Conservation (phyloP, 2,888 invertebrate genomes). For the Anaspis maculata region DNA sequence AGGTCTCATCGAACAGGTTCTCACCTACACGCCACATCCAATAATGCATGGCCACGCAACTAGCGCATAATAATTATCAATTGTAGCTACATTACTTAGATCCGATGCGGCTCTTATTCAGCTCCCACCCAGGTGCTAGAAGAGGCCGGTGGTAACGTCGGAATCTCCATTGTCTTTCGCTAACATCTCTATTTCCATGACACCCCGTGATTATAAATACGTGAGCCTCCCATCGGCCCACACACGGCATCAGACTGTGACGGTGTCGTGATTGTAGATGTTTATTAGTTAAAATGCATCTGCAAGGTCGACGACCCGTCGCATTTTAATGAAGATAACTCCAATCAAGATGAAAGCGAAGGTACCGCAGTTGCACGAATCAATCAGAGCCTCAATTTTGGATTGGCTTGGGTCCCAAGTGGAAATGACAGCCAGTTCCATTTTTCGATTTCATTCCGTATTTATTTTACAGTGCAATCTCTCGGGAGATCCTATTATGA, state of each 20-base stretch:
- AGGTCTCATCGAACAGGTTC: neutral
- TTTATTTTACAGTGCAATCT: too few species aligned
- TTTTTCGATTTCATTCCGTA: too few species aligned
- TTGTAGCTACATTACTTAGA: constrained; percentile 19
- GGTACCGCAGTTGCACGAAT: too few species aligned
- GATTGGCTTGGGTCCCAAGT: too few species aligned
- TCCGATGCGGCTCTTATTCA: constrained; percentile 16
- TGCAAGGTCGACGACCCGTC: constrained; percentile 8
- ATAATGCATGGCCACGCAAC: neutral
- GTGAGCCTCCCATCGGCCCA: constrained; percentile 21
- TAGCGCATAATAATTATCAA: constrained; percentile 16
- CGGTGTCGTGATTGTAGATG: constrained; percentile 9
- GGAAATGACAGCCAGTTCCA: too few species aligned
- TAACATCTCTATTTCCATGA: constrained; percentile 29
- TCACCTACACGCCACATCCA: neutral
- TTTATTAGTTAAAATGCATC: constrained; percentile 13
- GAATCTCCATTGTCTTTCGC: constrained; percentile 27
- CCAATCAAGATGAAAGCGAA: too few species aligned
- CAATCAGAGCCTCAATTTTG: too few species aligned
- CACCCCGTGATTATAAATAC: constrained; percentile 26
- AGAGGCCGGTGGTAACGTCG: constrained; percentile 23
- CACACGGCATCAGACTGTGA: constrained; percentile 14
- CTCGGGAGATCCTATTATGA: too few species aligned
- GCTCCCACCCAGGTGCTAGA: constrained; percentile 23
- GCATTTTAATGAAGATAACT: too few species aligned